Conservation (phyloP, 2,113 vertebrate species). For the Neotragus pygmaeus region DNA sequence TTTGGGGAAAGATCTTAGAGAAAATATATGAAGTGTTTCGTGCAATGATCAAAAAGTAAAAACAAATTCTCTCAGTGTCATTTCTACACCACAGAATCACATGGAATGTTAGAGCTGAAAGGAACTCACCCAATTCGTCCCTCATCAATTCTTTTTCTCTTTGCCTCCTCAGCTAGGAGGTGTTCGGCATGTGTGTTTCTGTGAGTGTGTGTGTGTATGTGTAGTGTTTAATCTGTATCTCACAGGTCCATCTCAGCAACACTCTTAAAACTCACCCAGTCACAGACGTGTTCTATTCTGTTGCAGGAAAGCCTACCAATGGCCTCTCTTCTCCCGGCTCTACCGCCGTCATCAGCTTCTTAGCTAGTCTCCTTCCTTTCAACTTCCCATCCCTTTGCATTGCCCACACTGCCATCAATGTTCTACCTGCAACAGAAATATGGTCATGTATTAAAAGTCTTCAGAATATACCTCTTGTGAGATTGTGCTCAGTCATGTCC, state of each 20-base stretch:
- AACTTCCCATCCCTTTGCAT: not conserved
- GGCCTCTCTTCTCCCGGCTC: not conserved
- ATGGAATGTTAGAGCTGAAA: not conserved
- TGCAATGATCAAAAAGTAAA: not conserved
- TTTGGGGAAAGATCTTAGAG: not conserved
- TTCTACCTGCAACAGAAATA: not conserved
- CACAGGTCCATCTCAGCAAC: not conserved
- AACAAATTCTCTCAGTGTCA: not conserved
- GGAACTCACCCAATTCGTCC: not conserved
- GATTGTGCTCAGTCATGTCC: not conserved
- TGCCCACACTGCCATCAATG: not conserved
- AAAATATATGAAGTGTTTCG: not conserved
- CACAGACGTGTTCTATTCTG: not conserved
- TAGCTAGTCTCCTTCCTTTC: not conserved
- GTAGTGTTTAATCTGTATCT: not conserved
- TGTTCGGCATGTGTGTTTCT: not conserved
- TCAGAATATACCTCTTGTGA: not conserved
- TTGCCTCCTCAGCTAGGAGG: not conserved
- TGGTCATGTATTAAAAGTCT: not conserved
- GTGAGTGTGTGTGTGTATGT: not conserved
- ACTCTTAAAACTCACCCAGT: rapidly evolving
- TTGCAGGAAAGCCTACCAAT: not conserved
- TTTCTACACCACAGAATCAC: not conserved
- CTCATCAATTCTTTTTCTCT: not conserved
- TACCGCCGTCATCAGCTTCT: not conserved